Percentiles rank a stretch among this genome's conserved stretches.
phyloP scores from a whole-genome alignment of 2,113 vertebrate genomes.

The Willisornis vidua region DNA sequence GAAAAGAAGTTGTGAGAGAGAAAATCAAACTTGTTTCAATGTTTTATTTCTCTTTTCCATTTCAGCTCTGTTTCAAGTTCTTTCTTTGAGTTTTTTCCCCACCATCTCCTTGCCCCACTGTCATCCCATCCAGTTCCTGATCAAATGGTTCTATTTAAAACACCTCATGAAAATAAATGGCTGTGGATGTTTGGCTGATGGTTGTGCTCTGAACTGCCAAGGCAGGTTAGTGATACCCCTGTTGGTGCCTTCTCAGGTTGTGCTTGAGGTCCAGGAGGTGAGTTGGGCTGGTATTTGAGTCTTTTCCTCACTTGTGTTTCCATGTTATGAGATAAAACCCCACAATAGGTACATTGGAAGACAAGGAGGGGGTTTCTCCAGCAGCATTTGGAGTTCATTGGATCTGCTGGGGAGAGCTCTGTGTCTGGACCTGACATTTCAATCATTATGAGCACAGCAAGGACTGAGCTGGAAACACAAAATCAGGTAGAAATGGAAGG shows the following conservation, averaged over 20 bases:
- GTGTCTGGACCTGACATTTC: not conserved
- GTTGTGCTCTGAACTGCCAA: not conserved
- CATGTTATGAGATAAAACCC: not conserved
- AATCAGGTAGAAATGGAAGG: not conserved
- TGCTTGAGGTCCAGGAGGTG: not conserved
- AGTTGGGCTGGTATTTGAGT: not conserved
- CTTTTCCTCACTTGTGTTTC: not conserved
- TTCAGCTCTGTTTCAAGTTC: fast-evolving
- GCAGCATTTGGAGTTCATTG: not conserved
- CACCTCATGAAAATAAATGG: not conserved
- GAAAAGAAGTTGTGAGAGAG: not conserved
- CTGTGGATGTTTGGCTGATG: not conserved
- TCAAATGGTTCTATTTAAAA: not conserved
- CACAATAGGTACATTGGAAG: not conserved
- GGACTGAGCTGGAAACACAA: not conserved
- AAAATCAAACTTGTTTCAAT: not conserved
- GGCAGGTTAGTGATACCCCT: not conserved
- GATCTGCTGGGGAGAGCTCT: not conserved
- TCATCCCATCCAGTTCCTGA: not conserved
- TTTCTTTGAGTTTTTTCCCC: fast-evolving
- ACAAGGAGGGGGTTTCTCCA: not conserved
- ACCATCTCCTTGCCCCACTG: not conserved
- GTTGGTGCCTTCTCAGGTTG: no score
- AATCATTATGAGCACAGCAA: not conserved
- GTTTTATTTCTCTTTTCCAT: not conserved